Conservation (phyloP, 2,113 vertebrate species). For the Leptosomus discolor region DNA sequence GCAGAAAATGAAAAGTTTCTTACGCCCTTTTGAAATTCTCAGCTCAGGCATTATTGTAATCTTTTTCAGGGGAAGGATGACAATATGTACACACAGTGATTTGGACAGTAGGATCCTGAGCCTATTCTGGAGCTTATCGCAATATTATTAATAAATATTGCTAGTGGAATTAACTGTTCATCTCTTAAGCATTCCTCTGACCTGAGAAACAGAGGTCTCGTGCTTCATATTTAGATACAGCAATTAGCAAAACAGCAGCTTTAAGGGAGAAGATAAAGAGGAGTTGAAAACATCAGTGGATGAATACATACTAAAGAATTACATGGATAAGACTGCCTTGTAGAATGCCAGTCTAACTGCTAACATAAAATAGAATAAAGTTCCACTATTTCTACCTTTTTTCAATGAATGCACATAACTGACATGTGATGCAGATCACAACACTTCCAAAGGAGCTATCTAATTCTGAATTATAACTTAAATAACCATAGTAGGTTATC, state of each 20-base stretch:
- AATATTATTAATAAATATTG: not conserved
- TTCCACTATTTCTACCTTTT: not conserved
- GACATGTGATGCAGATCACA: not conserved
- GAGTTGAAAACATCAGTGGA: not conserved
- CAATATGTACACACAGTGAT: not conserved
- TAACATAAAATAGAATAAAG: not conserved
- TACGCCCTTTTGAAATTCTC: not conserved
- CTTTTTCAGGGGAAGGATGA: not conserved
- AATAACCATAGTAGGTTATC: too few species aligned
- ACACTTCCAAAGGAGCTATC: not conserved
- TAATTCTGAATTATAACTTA: not conserved
- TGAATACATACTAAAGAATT: not conserved
- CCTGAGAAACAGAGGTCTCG: not conserved
- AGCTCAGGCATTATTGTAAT: not conserved
- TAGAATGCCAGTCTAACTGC: not conserved
- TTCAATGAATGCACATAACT: not conserved
- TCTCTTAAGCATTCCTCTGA: not conserved
- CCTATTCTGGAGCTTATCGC: not conserved
- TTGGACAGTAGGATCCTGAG: not conserved
- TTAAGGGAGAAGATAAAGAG: not conserved
- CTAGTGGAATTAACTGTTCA: not conserved
- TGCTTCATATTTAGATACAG: not conserved
- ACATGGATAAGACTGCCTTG: not conserved
- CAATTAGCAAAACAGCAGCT: not conserved
- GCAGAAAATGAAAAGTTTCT: not conserved